A percentile compares a stretch with the other conserved stretches of the same genome.
Conservation (phyloP, 1,140 invertebrate genomes). For the Trachymyrmex septentrionalis region DNA sequence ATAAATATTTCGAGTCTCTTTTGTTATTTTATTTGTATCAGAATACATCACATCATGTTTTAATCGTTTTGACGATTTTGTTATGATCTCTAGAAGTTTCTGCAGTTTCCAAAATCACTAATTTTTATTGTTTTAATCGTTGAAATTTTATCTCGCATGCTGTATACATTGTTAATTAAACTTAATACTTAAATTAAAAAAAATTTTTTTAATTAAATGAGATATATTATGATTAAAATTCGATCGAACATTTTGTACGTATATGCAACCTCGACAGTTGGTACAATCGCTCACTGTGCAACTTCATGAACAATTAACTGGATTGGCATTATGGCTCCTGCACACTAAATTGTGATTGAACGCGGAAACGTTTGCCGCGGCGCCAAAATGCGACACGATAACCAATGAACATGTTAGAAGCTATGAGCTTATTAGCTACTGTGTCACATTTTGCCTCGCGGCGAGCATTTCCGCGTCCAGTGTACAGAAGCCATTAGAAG, state of each 20-base stretch:
- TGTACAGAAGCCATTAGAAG: no score
- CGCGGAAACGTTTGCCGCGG: no score
- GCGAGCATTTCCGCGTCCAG: no score
- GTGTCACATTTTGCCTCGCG: no score
- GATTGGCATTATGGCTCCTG: no score
- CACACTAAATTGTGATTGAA: no score
- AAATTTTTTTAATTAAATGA: background rate
- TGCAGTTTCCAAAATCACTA: background rate
- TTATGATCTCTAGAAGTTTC: background rate
- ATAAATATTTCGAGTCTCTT: background rate
- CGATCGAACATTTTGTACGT: background rate
- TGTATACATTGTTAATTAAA: background rate
- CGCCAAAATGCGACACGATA: no score
- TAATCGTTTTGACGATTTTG: background rate
- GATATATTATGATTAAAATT: background rate
- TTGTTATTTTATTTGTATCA: background rate
- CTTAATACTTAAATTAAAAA: background rate
- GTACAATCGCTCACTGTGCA: background rate
- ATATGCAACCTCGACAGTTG: background rate
- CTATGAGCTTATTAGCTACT: no score
- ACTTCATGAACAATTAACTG: background rate
- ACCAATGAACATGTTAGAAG: no score
- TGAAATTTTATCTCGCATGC: no score
- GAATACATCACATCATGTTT: background rate
- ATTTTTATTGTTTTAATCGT: background rate